Evolutionary conservation across 1,140 invertebrate species (phyloP).

Genomic region (Eufriesea mexicana): DNA sequence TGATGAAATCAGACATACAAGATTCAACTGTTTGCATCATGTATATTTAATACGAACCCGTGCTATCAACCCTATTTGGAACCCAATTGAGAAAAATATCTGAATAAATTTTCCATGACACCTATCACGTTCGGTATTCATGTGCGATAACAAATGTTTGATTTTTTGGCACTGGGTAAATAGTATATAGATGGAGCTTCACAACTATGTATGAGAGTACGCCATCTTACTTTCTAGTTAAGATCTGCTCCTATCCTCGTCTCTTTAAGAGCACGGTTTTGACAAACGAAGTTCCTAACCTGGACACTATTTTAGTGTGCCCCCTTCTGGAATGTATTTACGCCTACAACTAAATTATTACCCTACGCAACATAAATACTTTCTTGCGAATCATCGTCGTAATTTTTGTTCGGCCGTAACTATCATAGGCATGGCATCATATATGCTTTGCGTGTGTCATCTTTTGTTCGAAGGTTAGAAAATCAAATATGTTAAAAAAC

Average conservation of each 20-base stretch:
- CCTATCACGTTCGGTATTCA: background rate
- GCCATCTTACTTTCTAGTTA: background rate
- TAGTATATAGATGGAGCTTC: background rate
- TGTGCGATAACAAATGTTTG: background rate
- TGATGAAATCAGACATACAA: constrained; percentile 52
- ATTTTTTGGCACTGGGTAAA: background rate
- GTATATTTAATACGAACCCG: background rate
- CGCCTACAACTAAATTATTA: constrained; percentile 32
- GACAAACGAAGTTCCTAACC: background rate
- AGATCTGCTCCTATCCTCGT: background rate
- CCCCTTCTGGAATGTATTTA: background rate
- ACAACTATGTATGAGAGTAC: background rate
- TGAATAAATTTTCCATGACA: background rate
- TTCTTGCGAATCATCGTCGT: constrained; percentile 3
- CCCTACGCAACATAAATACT: too few species aligned
- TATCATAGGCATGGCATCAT: background rate
- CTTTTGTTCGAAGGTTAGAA: background rate
- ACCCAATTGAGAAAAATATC: background rate
- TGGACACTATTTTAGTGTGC: background rate
- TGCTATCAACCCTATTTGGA: constrained; percentile 26
- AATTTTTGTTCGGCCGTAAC: constrained; percentile 14
- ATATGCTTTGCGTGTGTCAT: background rate
- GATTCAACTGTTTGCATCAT: constrained; percentile 52
- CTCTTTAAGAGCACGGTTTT: background rate
- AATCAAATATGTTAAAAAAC: background rate